Conservation (phyloP, 2,113 vertebrate species). For the Peucedramus taeniatus region DNA sequence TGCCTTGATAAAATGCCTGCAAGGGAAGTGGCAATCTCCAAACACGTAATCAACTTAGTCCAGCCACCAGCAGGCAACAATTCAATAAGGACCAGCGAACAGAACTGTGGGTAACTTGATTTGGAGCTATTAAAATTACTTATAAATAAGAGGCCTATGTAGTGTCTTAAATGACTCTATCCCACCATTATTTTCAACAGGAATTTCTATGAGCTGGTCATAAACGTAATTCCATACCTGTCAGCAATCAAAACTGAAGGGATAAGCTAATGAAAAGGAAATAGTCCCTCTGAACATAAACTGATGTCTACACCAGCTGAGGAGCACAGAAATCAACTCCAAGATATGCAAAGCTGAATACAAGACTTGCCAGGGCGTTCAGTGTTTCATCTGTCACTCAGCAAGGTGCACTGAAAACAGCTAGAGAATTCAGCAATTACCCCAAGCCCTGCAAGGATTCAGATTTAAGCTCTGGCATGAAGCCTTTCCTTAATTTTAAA, state of each 20-base stretch:
- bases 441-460: background rate
- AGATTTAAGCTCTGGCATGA: background rate
- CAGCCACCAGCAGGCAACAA: conserved; percentile 48
- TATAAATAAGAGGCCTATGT: background rate
- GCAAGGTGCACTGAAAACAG: background rate
- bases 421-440: background rate
- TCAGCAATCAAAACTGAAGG: background rate
- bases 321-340: background rate
- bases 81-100: conserved; percentile 13
- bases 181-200: background rate
- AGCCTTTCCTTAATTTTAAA: background rate
- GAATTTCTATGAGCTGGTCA: background rate
- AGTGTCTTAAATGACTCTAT: background rate
- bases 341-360: background rate
- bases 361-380: background rate
- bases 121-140: conserved; percentile 43
- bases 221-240: background rate
- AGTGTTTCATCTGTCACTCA: background rate
- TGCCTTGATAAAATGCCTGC: background rate
- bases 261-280: conserved; percentile 8
- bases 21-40: background rate
- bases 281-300: background rate
- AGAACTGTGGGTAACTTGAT: conserved; percentile 49
- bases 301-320: background rate
- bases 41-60: conserved; percentile 10